Evolutionary conservation across 2,797 vertebrate genomes (phyloP).

Genomic region (Halcyon chelicuti): DNA sequence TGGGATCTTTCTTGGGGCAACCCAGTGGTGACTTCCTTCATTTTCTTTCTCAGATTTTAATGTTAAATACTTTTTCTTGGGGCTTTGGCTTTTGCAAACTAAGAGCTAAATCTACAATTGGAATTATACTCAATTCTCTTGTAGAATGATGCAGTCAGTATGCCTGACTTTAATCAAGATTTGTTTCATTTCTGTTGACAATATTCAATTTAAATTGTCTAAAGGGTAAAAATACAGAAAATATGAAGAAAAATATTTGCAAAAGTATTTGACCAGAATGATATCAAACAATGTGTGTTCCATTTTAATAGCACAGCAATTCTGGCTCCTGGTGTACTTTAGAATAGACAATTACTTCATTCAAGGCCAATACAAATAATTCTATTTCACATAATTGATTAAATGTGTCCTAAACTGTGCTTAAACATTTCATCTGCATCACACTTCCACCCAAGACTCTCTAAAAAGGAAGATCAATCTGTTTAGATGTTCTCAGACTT

Average conservation of each 20-base stretch:
- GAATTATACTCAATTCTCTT: neutral
- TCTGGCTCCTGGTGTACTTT: neutral
- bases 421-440: neutral
- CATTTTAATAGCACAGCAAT: neutral
- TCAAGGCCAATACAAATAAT: neutral
- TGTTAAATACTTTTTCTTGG: neutral
- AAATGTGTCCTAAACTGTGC: neutral
- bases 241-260: neutral
- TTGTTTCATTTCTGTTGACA: neutral
- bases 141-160: neutral
- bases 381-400: neutral
- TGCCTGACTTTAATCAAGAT: neutral
- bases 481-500: neutral
- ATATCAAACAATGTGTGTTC: neutral
- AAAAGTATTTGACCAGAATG: neutral
- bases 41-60: neutral
- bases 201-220: neutral
- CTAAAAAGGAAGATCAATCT: neutral
- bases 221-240: neutral
- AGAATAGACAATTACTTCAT: neutral
- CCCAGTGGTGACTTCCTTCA: neutral
- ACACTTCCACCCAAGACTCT: neutral
- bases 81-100: neutral
- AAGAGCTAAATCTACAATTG: neutral
- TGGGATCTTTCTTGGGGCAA: neutral